Evolutionary conservation across 2,888 invertebrate species (phyloP).

Genomic region (Lithophane ornitopus): DNA sequence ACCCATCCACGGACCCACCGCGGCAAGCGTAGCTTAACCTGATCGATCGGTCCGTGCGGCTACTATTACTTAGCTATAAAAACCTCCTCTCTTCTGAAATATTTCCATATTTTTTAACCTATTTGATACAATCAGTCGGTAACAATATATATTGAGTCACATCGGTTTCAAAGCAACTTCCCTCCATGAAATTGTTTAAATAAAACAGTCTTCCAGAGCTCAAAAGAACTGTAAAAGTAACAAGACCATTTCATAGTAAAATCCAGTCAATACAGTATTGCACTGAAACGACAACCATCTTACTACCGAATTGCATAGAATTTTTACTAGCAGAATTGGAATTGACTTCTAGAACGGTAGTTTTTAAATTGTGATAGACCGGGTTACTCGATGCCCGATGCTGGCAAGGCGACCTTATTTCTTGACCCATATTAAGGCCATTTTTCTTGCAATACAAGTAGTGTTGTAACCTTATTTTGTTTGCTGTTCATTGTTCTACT

Average conservation of each 20-base stretch:
- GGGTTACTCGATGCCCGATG: constrained; percentile 22
- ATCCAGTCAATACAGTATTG: background rate
- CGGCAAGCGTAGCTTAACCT: too few species aligned
- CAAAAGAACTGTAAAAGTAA: constrained; percentile 6
- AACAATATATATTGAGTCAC: too few species aligned
- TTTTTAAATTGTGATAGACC: constrained; percentile 52
- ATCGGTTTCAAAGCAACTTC: background rate
- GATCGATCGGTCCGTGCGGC: too few species aligned
- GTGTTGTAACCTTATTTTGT: constrained; percentile 21
- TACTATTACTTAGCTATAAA: too few species aligned
- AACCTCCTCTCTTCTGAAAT: too few species aligned
- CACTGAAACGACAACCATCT: background rate
- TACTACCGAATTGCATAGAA: constrained; percentile 26
- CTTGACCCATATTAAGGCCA: constrained; percentile 47
- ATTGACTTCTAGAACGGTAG: constrained; percentile 45
- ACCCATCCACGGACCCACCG: too few species aligned
- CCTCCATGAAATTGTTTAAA: background rate
- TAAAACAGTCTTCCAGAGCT: background rate
- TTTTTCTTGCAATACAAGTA: constrained; percentile 47
- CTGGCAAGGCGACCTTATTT: constrained; percentile 49
- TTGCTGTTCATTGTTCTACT: constrained; percentile 25
- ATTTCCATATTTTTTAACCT: too few species aligned
- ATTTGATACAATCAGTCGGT: background rate
- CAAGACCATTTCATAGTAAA: background rate
- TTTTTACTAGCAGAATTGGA: constrained; percentile 31